phyloP scores from a whole-genome alignment of 2,888 invertebrate genomes.

The Dorcus hopei region DNA sequence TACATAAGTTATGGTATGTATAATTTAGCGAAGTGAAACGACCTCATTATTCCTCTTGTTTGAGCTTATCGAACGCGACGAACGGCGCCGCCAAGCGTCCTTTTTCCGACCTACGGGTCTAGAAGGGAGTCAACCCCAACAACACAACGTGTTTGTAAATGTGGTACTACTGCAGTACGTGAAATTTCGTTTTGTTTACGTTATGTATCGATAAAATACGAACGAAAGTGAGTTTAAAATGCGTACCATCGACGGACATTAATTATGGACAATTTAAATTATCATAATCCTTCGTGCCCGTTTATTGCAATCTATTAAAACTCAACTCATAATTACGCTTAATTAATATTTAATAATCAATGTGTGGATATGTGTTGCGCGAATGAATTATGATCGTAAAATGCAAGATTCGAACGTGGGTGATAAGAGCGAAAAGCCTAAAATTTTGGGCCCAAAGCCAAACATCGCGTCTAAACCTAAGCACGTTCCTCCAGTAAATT shows the following conservation, averaged over 20 bases:
- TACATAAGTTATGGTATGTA: neutral
- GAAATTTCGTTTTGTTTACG: conserved; percentile 10
- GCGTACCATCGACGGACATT: no score
- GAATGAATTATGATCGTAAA: neutral
- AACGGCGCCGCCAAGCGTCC: conserved; percentile 45
- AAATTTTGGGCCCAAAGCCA: conserved; percentile 46
- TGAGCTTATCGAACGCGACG: conserved; percentile 44
- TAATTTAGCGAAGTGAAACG: conserved; percentile 6
- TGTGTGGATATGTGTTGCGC: neutral
- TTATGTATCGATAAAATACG: neutral
- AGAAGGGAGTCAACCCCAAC: conserved; percentile 49
- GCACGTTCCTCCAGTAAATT: conserved; percentile 48
- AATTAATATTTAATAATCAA: neutral
- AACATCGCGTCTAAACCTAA: conserved; percentile 47
- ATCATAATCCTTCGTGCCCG: neutral
- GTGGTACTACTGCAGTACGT: conserved; percentile 34
- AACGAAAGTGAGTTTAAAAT: neutral
- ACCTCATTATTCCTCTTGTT: conserved; percentile 22
- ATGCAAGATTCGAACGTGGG: conserved; percentile 34
- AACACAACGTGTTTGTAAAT: conserved; percentile 44
- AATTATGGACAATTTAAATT: no score
- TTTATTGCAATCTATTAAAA: neutral
- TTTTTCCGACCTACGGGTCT: conserved; percentile 33
- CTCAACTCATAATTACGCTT: neutral
- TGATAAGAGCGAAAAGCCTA: conserved; percentile 40